Conservation (phyloP, 2,113 vertebrate genomes). For the Castor canadensis region DNA sequence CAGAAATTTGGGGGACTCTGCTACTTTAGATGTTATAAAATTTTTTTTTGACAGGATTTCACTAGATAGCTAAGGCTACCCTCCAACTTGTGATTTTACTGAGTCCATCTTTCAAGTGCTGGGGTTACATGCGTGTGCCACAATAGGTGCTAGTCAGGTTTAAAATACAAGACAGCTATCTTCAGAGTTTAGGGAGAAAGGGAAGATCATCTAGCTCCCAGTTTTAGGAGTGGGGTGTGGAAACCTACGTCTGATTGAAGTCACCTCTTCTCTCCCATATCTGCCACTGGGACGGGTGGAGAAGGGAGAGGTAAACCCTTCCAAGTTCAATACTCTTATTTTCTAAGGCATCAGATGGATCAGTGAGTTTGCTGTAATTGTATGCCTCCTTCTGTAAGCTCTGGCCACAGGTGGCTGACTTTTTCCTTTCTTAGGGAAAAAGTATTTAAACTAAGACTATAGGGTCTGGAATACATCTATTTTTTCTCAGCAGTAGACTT, state of each 20-base stretch:
- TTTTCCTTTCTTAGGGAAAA: rapidly evolving
- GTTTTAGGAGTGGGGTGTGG: not conserved
- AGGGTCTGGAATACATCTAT: not conserved
- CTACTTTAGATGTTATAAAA: not conserved
- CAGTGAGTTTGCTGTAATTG: not conserved
- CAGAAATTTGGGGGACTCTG: not conserved
- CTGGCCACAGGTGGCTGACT: not conserved
- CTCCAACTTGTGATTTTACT: too few relatives aligned
- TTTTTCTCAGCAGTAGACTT: not conserved
- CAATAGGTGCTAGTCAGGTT: too few relatives aligned
- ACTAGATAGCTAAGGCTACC: too few relatives aligned
- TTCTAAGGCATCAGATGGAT: not conserved
- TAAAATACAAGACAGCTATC: not conserved
- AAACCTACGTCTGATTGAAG: not conserved
- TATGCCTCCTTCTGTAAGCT: not conserved
- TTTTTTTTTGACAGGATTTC: not conserved
- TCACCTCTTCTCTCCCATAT: not conserved
- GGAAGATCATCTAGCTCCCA: not conserved
- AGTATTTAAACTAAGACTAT: not conserved
- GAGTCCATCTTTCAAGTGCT: too few relatives aligned
- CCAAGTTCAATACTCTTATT: not conserved
- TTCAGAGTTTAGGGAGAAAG: not conserved
- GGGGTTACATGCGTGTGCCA: too few relatives aligned
- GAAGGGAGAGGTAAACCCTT: not conserved
- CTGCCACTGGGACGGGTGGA: not conserved